Evolutionary conservation across 2,888 invertebrate genomes (phyloP).

Genomic region (Ferrisia virgata): DNA sequence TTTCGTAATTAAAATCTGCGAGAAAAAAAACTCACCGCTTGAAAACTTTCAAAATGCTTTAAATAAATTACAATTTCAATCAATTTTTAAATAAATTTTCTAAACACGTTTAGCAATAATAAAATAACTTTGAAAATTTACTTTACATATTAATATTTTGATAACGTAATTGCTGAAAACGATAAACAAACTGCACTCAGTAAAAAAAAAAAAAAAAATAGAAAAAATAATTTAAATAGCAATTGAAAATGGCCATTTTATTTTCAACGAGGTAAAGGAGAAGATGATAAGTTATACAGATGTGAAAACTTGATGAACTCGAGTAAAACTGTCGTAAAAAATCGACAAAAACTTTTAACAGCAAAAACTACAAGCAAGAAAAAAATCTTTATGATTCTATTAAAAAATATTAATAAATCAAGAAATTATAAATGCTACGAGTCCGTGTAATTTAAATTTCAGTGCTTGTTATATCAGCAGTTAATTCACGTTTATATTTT

Average conservation of each 20-base stretch:
- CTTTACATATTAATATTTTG: not conserved
- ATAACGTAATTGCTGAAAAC: not conserved
- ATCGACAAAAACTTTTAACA: not conserved
- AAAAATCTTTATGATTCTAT: not conserved
- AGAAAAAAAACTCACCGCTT: not conserved
- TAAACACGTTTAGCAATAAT: not conserved
- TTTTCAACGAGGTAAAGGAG: not conserved
- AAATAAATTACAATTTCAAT: not conserved
- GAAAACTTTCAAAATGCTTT: not conserved
- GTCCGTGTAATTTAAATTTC: not conserved
- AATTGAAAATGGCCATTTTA: not conserved
- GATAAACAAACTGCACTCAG: not conserved
- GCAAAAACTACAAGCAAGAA: not conserved
- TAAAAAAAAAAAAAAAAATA: not conserved
- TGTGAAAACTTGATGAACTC: not conserved
- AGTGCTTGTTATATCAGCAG: not conserved
- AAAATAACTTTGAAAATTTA: not conserved
- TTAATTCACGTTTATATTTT: not conserved
- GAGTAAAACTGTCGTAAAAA: not conserved
- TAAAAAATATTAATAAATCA: not conserved
- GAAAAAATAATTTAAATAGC: not conserved
- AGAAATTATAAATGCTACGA: not conserved
- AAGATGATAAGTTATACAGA: not conserved
- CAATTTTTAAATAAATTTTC: not conserved
- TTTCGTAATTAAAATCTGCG: not conserved